A percentile compares a stretch with the other conserved stretches of the same genome.
Conservation (phyloP, 2,888 invertebrate genomes). For the Lacanobia wlatinum region DNA sequence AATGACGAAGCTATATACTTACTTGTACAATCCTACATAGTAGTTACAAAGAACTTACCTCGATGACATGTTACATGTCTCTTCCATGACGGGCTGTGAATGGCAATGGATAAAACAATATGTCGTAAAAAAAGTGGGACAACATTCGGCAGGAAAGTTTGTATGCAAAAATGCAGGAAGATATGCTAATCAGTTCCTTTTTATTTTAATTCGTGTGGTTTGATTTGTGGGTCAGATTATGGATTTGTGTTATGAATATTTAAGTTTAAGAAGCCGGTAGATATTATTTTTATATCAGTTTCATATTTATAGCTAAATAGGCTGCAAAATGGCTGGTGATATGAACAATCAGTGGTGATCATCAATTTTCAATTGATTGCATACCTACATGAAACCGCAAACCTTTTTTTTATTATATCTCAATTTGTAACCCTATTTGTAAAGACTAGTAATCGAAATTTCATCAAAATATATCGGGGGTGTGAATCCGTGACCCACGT, state of each 20-base stretch:
- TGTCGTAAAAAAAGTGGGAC: slow-evolving; percentile 58
- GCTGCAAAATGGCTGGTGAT: not conserved
- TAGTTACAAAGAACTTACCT: slow-evolving; percentile 16
- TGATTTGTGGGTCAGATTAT: slow-evolving; percentile 32
- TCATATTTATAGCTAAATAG: not conserved
- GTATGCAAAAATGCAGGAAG: slow-evolving; percentile 56
- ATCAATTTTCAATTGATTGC: not conserved
- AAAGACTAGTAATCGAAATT: not conserved
- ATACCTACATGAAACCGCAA: too few relatives aligned
- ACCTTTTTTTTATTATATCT: too few relatives aligned
- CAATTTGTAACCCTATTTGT: not conserved
- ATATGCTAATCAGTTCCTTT: slow-evolving; percentile 45
- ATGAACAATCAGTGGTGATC: not conserved
- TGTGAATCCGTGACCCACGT: not conserved
- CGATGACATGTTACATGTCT: slow-evolving; percentile 14
- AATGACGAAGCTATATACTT: slow-evolving; percentile 9
- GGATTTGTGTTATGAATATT: slow-evolving; percentile 37
- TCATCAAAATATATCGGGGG: not conserved
- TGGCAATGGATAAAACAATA: slow-evolving; percentile 55
- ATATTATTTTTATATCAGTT: not conserved
- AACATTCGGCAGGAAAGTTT: slow-evolving; percentile 50
- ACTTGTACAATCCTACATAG: not conserved
- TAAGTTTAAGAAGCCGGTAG: not conserved
- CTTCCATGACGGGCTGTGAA: slow-evolving; percentile 45
- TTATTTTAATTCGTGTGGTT: slow-evolving; percentile 37